A percentile compares a stretch with the other conserved stretches of the same genome.
phyloP scores from a whole-genome alignment of 2,113 vertebrate species.

The Callipepla squamata region DNA sequence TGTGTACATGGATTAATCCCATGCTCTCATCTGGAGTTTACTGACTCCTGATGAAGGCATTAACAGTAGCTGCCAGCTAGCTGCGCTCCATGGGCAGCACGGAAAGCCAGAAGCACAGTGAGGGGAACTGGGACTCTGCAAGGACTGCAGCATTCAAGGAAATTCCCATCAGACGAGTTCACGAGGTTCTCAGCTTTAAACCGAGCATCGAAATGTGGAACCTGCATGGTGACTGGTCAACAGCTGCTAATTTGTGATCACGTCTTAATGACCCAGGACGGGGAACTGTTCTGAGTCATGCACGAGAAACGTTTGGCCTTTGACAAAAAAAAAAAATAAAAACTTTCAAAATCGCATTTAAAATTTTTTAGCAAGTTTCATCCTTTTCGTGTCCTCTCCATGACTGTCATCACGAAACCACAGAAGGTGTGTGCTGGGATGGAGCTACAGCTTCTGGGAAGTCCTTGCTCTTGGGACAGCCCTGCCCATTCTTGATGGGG shows the following conservation, averaged over 20 bases:
- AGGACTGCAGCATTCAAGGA: background rate
- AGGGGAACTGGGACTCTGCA: background rate
- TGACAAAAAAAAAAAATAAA: background rate
- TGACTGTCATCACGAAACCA: background rate
- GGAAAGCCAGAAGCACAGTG: background rate
- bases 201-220: background rate
- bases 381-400: background rate
- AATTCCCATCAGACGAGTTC: background rate
- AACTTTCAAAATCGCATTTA: background rate
- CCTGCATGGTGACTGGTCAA: too few relatives aligned
- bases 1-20: background rate
- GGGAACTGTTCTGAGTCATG: background rate
- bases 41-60: background rate
- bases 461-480: background rate
- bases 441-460: background rate
- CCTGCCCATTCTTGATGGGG: background rate
- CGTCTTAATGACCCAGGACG: background rate
- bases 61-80: background rate
- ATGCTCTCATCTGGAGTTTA: conserved; percentile 20
- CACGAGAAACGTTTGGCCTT: background rate
- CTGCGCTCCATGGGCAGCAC: background rate
- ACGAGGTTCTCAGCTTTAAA: background rate
- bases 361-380: background rate
- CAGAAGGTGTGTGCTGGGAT: background rate
- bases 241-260: background rate